A percentile compares a stretch with the other conserved stretches of the same genome.
phyloP scores from a whole-genome alignment of 92 coral and sea anemone species.

The Zoanthus solanderi region DNA sequence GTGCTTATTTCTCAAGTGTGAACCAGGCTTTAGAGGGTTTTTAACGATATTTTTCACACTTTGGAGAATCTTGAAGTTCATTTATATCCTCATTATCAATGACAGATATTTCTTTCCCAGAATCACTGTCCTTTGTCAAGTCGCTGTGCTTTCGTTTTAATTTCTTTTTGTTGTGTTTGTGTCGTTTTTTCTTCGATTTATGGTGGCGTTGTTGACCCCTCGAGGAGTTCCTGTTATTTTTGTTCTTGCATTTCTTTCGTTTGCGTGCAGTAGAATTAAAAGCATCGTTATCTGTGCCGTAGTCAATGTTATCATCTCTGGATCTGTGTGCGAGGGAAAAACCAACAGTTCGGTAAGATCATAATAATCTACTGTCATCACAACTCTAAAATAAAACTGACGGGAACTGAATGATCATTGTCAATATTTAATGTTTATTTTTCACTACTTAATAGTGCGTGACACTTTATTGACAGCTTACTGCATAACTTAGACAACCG shows the following conservation, averaged over 20 bases:
- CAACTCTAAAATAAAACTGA: too few species aligned
- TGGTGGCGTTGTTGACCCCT: constrained; percentile 8
- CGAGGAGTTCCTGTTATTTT: background rate
- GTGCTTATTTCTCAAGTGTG: too few species aligned
- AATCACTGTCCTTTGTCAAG: constrained; percentile 14
- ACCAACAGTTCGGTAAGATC: too few species aligned
- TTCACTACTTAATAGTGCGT: too few species aligned
- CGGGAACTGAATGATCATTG: too few species aligned
- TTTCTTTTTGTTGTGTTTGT: constrained; percentile 38
- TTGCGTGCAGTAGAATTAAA: background rate
- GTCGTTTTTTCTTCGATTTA: constrained; percentile 46
- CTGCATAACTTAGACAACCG: too few species aligned
- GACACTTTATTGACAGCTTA: too few species aligned
- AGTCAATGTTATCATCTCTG: background rate
- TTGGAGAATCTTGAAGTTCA: background rate
- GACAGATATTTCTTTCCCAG: background rate
- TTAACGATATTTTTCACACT: constrained; percentile 18
- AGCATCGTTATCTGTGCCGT: background rate
- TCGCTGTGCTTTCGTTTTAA: constrained; percentile 24
- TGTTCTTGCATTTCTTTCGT: background rate
- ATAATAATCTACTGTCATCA: too few species aligned
- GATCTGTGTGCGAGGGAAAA: background rate
- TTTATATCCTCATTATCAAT: constrained; percentile 7
- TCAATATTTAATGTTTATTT: too few species aligned
- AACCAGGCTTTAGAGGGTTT: background rate